Evolutionary conservation across 1,140 invertebrate genomes (phyloP), one percentile per base, ranked within the genome.

Genomic region (Chymomyza costata): DNA sequence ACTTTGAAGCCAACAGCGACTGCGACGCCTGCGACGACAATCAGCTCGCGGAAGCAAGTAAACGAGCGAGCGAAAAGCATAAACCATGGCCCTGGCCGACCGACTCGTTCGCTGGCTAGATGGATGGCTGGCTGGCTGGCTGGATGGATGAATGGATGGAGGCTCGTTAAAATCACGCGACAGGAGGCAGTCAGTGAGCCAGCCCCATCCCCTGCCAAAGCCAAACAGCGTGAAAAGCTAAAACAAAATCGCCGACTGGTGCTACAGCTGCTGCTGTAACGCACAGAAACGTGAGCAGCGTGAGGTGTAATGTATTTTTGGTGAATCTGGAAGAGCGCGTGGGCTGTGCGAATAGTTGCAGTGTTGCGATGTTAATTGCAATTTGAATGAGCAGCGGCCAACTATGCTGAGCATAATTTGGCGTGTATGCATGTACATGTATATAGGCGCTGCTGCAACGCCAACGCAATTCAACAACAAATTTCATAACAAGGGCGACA

Each of bases 131-230:
- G 28, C 15, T 15, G 19, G n/a, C 13, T 39, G 32, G 3, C 14
- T 34, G 44, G 44, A 15, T 35, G 30, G 30, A 10, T 25, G 40
- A 14, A 13, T 43, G 21, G 7, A 43, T 35, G 44, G 65, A 76
- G 76, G 70, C 74, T 80, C 69, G 73, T 81, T 82, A 74, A 68
- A 81, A 82, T 82, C 63, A 76, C 73, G 76, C 74, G 76, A 74
- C 69, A 82, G 68, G 68, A 61, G 52, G 52, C 48, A 48, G 52
- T 38, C 40, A 17, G 37, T 15, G 39, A 38, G 52, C 13, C 25
- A 28, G 50, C 51, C 55, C 47, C n/a, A n/a, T n/a, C n/a, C 43
- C 32, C 56, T 47, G 65, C 30, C 58, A 69, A 57, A 64, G 67
- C 56, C 37, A 64, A 64, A 64, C 60, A 44, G 56, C 40, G 59